Percentiles rank a stretch among this genome's conserved stretches.
Conservation (phyloP, 64 coral and sea anemone genomes). For the Pocillopora verrucosa region DNA sequence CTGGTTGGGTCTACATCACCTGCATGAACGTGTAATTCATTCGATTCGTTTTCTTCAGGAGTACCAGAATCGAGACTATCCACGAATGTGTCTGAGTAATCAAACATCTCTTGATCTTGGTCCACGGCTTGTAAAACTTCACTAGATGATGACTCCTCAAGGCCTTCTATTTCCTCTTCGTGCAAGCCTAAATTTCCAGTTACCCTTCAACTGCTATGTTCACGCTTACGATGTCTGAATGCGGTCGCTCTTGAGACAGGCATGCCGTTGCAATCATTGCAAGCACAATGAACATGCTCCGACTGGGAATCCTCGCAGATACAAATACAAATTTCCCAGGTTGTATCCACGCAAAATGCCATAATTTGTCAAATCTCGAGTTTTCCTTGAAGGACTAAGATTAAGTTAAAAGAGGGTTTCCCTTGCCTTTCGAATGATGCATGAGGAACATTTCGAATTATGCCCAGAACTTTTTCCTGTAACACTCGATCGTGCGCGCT, state of each 20-base stretch:
- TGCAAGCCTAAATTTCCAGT: not conserved
- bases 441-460: no score
- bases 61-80: not conserved
- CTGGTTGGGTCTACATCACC: not conserved
- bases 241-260: conserved; percentile 49
- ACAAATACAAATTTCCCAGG: conserved; percentile 43
- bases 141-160: not conserved
- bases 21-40: not conserved
- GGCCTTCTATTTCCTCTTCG: not conserved
- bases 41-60: not conserved
- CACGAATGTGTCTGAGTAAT: not conserved
- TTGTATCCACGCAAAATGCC: conserved; percentile 18
- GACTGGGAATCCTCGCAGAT: conserved; percentile 20
- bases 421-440: no score
- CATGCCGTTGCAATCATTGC: no score
- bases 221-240: conserved; percentile 35
- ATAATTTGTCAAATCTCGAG: no score
- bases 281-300: no score
- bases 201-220: not conserved
- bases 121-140: not conserved
- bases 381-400: no score
- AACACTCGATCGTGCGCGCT: no score
- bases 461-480: no score
- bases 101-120: not conserved
- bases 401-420: no score